Evolutionary conservation across 2,113 vertebrate species (phyloP), one percentile per base, ranked within the genome.

Genomic region (Prochilodus magdalenae): DNA sequence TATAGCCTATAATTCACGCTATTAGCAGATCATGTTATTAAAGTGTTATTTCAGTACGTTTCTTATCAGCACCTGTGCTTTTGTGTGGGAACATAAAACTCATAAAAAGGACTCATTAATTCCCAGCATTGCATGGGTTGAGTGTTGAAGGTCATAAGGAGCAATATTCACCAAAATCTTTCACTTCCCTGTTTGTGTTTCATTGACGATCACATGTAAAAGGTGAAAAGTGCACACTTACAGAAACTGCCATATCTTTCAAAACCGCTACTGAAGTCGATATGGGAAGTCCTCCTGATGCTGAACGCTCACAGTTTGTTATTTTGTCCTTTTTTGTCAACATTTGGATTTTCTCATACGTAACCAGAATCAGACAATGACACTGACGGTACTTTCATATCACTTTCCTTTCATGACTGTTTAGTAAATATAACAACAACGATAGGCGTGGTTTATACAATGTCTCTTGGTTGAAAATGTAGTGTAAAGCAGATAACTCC

Each of bases 161-260:
- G 67, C 40, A 71, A 62, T 26, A 74, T 72, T 76, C 66, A 81
- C 33, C 20, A n/a, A 60, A 59, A 55, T 57, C 69, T 77, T 67
- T 36, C 60, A 80, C 73, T 77, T 79, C 71, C 26, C 49, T n/a
- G 49, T 72, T 60, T 65, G 18, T 79, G 55, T 80, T 83, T n/a
- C 13, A 53, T 6, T 29, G 44, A 24, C 22, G 27, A 66, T 47
- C 55, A 84, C 36, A 36, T 84, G 49, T 66, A 80, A 76, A 40
- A 57, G 4, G 24, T 65, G 27, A 36, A 51, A 51, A 40, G 57
- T 36, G 24, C 51, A 73, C 40, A 44, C 18, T 22, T 49, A 33
- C 14, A 76, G 44, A 71, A 71, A 75, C 36, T n/a, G 24, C n/a
- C 24, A 1, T 75, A 27, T 47, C 36, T 80, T 74, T 74, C 76